These are phyloP conservation scores for Aricia artaxerxes DNA, from an alignment of 2,888 invertebrate genomes.

Conservation along the genomic window DNA sequence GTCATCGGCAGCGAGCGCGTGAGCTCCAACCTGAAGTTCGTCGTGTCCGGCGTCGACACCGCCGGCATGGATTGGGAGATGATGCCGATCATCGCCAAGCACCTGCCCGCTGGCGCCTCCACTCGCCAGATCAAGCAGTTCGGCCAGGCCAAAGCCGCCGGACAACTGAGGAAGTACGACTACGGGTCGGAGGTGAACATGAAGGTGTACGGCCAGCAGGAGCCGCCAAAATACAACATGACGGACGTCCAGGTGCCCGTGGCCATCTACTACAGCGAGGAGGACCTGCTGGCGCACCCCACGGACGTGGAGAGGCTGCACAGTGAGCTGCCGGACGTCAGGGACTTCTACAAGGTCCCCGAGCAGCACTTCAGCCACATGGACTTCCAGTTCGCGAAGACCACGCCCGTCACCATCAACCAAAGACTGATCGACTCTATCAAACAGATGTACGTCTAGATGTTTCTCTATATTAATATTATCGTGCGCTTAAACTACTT, in stretches of 20 bases:
- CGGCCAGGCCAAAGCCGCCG: constrained; percentile 69
- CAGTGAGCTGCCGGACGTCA: constrained; percentile 77
- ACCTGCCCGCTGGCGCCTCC: constrained; percentile 81
- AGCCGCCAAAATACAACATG: constrained; percentile 66
- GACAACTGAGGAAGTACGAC: constrained; percentile 65
- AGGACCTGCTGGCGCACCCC: constrained; percentile 84
- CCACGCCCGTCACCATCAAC: constrained; percentile 62
- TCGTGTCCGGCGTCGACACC: constrained; percentile 81
- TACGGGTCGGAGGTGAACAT: constrained; percentile 61
- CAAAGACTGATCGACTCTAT: constrained; percentile 62
- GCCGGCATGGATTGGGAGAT: constrained; percentile 76
- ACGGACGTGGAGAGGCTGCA: constrained; percentile 80
- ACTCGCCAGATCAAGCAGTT: constrained; percentile 77
- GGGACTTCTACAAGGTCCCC: constrained; percentile 77
- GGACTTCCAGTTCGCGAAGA: constrained; percentile 71
- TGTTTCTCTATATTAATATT: constrained; percentile 37
- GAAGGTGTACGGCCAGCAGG: constrained; percentile 58
- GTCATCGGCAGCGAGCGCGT: constrained; percentile 69
- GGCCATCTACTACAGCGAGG: constrained; percentile 66
- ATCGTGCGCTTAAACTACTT: neutral
- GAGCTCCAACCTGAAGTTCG: constrained; percentile 82
- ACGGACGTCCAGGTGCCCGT: constrained; percentile 65
- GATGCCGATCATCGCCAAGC: constrained; percentile 76
- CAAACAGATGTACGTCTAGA: constrained; percentile 45
- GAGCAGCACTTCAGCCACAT: constrained; percentile 70